These are phyloP conservation scores for Ochotona princeps DNA, from an alignment of 2,113 vertebrate species.

Conservation along the genomic window DNA sequence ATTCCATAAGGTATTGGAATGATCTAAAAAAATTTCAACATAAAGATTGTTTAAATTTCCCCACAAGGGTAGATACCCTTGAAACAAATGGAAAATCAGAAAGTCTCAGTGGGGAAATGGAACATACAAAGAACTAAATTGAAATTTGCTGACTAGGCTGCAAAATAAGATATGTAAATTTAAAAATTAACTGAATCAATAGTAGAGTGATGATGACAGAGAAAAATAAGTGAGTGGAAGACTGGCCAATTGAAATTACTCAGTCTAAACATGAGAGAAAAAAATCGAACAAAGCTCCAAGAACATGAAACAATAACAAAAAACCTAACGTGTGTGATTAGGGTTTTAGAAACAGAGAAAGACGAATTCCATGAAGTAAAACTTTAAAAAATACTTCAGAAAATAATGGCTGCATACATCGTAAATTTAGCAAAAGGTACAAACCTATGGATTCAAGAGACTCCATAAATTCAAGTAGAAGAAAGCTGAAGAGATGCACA, in stretches of 20 bases:
- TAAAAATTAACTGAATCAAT: background rate
- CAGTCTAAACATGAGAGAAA: background rate
- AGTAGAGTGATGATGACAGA: background rate
- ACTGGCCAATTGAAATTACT: background rate
- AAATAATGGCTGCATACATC: background rate
- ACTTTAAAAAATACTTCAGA: background rate
- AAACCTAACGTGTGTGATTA: background rate
- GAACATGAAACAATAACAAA: background rate
- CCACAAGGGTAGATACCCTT: background rate
- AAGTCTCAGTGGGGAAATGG: background rate
- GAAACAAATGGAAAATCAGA: constrained; percentile 26
- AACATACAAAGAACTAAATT: background rate
- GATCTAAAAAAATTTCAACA: background rate
- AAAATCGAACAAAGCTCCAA: background rate
- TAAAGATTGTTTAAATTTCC: background rate
- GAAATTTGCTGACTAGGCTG: background rate
- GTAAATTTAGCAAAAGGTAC: constrained; percentile 19
- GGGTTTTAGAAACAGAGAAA: background rate
- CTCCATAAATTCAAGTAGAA: background rate
- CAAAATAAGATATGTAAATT: constrained; percentile 18
- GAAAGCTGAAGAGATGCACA: background rate
- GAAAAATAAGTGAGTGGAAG: background rate
- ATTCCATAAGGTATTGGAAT: background rate
- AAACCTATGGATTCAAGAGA: constrained; percentile 35
- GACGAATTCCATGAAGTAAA: background rate